Evolutionary conservation across 2,113 vertebrate genomes (phyloP).

Genomic region (Psophia crepitans): DNA sequence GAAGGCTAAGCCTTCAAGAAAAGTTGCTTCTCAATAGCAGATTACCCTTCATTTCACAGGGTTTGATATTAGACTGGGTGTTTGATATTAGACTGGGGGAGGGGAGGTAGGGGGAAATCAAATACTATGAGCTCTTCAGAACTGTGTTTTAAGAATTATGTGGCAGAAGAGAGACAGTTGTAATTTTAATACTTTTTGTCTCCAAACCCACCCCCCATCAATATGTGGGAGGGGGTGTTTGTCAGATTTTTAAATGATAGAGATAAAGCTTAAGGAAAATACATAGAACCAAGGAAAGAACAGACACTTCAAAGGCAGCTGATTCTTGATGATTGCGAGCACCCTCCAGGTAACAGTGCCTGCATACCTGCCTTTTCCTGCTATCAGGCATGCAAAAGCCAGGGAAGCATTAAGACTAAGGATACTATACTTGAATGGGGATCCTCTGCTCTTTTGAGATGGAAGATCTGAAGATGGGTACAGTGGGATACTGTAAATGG

Average conservation of each 20-base stretch:
- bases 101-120: not conserved
- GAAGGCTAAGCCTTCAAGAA: not conserved
- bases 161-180: not conserved
- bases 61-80: not conserved
- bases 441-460: not conserved
- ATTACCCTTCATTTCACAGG: not conserved
- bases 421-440: not conserved
- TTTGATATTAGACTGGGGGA: rapidly evolving
- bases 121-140: not conserved
- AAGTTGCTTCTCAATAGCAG: not conserved
- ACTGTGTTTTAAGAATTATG: not conserved
- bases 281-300: not conserved
- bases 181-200: not conserved
- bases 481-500: not conserved
- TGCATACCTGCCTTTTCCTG: not conserved
- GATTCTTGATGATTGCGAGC: not conserved
- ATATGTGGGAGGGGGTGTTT: not conserved
- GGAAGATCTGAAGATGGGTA: not conserved
- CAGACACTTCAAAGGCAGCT: not conserved
- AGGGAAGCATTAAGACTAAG: not conserved
- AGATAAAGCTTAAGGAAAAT: not conserved
- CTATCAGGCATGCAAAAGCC: not conserved
- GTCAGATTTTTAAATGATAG: not conserved
- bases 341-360: not conserved
- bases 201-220: not conserved